These are phyloP conservation scores for Reticulitermes speratus DNA, from an alignment of 1,140 invertebrate genomes.

Conservation along the genomic window DNA sequence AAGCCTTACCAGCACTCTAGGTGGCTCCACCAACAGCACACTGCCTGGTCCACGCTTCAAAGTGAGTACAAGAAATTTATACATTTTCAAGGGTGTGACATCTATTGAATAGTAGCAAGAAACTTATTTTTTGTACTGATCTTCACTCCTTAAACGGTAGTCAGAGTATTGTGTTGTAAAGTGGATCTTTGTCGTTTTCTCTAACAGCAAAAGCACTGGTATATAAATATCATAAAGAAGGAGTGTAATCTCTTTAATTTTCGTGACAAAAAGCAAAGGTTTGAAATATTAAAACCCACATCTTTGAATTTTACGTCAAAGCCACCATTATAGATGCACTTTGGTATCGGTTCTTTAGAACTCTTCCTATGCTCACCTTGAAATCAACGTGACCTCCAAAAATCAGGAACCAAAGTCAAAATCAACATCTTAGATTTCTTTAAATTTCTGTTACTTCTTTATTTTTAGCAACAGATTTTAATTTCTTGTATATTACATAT, in stretches of 20 bases:
- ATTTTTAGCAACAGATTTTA: no score
- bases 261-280: background rate
- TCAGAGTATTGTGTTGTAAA: background rate
- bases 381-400: no score
- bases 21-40: constrained; percentile 27
- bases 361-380: no score
- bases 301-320: no score
- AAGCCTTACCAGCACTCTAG: constrained; percentile 44
- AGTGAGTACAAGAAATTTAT: constrained; percentile 19
- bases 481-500: no score
- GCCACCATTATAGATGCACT: no score
- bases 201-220: background rate
- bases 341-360: no score
- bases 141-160: background rate
- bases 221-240: no score
- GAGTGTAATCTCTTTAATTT: background rate
- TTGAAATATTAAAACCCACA: no score
- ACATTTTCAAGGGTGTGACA: background rate
- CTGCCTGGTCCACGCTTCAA: constrained; percentile 36
- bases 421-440: no score
- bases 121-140: background rate
- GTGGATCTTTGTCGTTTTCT: background rate
- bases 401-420: no score
- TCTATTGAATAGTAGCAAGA: background rate
- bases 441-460: no score